These are phyloP conservation scores for Theocolax elegans DNA, from an alignment of 1,140 invertebrate genomes.

Conservation along the genomic window DNA sequence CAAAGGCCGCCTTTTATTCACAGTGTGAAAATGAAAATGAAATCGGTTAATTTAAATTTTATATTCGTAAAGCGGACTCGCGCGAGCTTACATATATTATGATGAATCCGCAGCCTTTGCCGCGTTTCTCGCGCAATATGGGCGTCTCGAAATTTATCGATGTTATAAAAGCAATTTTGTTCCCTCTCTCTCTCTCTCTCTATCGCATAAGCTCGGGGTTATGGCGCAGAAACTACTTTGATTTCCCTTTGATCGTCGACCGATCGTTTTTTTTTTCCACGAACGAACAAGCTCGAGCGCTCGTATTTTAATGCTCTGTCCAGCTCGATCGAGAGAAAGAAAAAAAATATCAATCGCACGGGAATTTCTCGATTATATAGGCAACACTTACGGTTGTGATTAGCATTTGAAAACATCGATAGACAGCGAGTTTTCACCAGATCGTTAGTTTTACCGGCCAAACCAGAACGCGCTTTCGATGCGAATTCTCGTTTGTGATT, in stretches of 20 bases:
- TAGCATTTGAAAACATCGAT: constrained; percentile 1
- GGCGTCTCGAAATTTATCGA: constrained; percentile 33
- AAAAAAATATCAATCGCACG: not conserved
- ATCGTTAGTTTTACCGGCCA: not conserved
- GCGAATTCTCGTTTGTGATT: too few species aligned
- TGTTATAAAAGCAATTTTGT: constrained; percentile 35
- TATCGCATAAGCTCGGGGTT: not conserved
- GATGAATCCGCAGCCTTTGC: constrained; percentile 5
- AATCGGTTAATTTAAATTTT: constrained; percentile 34
- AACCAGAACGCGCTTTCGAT: too few species aligned
- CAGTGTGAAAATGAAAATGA: constrained; percentile 40
- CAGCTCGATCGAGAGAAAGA: not conserved
- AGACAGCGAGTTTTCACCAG: not conserved
- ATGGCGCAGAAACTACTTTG: constrained; percentile 29
- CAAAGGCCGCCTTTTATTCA: constrained; percentile 15
- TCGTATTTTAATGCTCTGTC: constrained; percentile 31
- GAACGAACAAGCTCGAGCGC: constrained; percentile 15
- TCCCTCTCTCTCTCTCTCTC: constrained; percentile 4
- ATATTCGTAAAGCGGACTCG: not conserved
- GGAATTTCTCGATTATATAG: constrained; percentile 10
- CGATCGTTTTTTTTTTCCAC: constrained; percentile 18
- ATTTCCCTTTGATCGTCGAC: constrained; percentile 38
- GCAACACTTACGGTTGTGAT: not conserved
- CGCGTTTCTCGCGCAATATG: constrained; percentile 23
- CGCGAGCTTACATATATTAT: not conserved